Evolutionary conservation across 2,797 vertebrate species (phyloP).

Genomic region (Linurgus olivaceus): DNA sequence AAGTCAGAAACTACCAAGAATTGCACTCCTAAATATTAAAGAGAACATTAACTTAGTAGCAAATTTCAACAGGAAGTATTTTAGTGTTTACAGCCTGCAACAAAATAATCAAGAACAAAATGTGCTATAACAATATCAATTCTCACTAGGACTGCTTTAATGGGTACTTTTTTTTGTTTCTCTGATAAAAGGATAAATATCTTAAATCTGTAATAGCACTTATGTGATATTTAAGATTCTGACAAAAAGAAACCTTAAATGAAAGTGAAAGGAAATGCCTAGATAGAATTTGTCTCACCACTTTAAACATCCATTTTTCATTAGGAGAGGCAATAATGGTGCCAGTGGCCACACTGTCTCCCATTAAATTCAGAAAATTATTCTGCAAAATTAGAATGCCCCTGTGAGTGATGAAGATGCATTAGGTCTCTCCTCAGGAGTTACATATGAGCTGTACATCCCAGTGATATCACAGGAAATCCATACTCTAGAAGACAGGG

Average conservation of each 20-base stretch:
- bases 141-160: background rate
- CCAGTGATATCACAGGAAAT: background rate
- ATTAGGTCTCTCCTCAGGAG: background rate
- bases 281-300: background rate
- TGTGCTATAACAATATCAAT: background rate
- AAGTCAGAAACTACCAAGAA: constrained; percentile 3
- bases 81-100: background rate
- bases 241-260: background rate
- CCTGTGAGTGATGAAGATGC: background rate
- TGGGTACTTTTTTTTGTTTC: background rate
- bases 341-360: background rate
- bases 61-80: constrained; percentile 10
- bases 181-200: background rate
- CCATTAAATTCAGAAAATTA: constrained; percentile 37
- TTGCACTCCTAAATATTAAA: constrained; percentile 29
- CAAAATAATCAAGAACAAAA: background rate
- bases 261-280: background rate
- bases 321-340: background rate
- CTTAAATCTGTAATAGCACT: background rate
- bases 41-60: background rate
- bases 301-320: background rate
- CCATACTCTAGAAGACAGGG: background rate
- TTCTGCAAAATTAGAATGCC: constrained; percentile 4
- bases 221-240: background rate
- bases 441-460: background rate